phyloP scores from a whole-genome alignment of 2,113 vertebrate species.

The Chauna torquata region DNA sequence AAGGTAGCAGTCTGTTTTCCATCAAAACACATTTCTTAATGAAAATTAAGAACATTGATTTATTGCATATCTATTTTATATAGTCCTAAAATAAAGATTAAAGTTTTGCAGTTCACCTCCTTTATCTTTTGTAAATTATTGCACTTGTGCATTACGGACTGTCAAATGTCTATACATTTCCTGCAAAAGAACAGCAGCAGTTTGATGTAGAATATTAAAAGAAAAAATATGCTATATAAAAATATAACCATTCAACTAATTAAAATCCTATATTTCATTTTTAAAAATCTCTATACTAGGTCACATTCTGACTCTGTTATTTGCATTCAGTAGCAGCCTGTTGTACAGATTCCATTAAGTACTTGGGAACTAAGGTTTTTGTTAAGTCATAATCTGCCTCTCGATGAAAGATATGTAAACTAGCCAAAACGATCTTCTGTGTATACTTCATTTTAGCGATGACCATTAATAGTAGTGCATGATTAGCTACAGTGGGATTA shows the following conservation, averaged over 20 bases:
- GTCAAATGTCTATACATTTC: background rate
- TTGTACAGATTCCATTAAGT: background rate
- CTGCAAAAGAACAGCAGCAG: slow-evolving; percentile 18
- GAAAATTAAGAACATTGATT: background rate
- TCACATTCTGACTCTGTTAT: background rate
- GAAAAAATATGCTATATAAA: slow-evolving; percentile 31
- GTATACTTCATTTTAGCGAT: background rate
- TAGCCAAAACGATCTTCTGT: background rate
- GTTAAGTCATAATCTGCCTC: background rate
- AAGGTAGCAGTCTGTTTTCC: background rate
- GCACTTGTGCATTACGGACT: slow-evolving; percentile 32
- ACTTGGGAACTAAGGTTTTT: background rate
- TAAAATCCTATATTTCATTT: background rate
- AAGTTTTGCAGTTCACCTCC: background rate
- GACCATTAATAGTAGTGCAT: background rate
- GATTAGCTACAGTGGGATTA: background rate
- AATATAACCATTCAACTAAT: slow-evolving; percentile 37
- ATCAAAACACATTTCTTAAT: background rate
- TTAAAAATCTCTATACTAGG: background rate
- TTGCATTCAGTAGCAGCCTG: background rate
- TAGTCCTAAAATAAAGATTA: background rate
- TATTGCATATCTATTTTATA: background rate
- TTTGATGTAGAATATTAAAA: slow-evolving; percentile 28
- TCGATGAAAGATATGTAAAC: background rate
- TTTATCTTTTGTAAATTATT: slow-evolving; percentile 43